Evolutionary conservation across 2,113 vertebrate genomes (phyloP).

Genomic region (Columba janthina): DNA sequence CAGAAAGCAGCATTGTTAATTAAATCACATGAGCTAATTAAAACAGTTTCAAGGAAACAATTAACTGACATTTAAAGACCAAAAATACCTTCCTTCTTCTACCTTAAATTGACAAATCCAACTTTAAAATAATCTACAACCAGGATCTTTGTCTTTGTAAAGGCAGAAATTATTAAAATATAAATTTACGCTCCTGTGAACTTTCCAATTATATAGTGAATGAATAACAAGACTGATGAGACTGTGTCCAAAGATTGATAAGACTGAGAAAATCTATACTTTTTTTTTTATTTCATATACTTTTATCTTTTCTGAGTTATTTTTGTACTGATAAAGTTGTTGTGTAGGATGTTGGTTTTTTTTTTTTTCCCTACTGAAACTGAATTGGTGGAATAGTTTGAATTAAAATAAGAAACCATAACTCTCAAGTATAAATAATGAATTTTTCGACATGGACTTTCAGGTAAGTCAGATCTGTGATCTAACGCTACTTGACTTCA

Average conservation of each 20-base stretch:
- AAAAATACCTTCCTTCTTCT: neutral
- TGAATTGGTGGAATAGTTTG: neutral
- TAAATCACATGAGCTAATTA: neutral
- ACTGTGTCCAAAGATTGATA: neutral
- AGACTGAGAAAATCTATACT: neutral
- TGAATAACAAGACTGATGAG: neutral
- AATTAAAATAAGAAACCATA: neutral
- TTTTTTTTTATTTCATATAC: neutral
- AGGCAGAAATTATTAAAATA: neutral
- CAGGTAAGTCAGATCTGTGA: neutral
- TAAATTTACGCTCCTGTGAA: neutral
- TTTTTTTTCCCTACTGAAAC: neutral
- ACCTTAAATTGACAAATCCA: neutral
- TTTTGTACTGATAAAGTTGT: neutral
- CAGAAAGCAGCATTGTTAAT: neutral
- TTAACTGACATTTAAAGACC: neutral
- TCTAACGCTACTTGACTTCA: neutral
- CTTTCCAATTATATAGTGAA: neutral
- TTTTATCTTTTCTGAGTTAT: neutral
- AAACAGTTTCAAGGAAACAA: neutral
- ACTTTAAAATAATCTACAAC: neutral
- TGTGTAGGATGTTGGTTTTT: neutral
- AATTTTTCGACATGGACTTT: neutral
- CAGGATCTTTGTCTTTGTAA: neutral
- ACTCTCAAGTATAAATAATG: neutral